Evolutionary conservation across 37 sponge, comb jelly and placozoan genomes (phyloP), one percentile per base, ranked within the genome.

Genomic region (Bolinopsis microptera): DNA sequence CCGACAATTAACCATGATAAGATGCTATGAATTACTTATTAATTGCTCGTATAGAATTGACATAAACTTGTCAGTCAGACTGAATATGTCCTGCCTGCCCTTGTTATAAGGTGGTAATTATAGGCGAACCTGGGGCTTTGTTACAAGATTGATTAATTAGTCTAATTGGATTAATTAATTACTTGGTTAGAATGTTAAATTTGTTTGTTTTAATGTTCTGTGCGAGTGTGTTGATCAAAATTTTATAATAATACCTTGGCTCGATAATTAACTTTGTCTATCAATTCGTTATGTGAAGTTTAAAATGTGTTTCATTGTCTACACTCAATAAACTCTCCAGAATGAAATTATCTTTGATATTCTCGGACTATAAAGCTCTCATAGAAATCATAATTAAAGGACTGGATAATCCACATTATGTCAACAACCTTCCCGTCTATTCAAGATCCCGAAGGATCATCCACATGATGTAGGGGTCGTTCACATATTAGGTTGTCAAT

Each of bases 271-370:
- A 41, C 61, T 86, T 39, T 86, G 90, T 86, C 90, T 86, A 86
- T 41, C 30, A 41, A 86, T 86, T 86, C 90, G 90, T 86, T 86
- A 86, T 86, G 90, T 86, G 90, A 86, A 86, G 90, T 86, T 86
- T 86, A 40, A 8, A 86, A 24, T 77, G 61, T 48, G 61, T 48
- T 48, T 48, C 13, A 48, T 48, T 48, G 61, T 18, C 61, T 48
- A 48, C n/a, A n/a, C n/a, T n/a, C n/a, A n/a, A n/a, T n/a, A n/a
- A n/a, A n/a, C n/a, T n/a, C n/a, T n/a, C n/a, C n/a, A n/a, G n/a
- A n/a, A n/a, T n/a, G n/a, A n/a, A n/a, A n/a, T n/a, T n/a, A n/a
- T n/a, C n/a, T n/a, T n/a, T n/a, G n/a, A n/a, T n/a, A n/a, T n/a
- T n/a, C n/a, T n/a, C n/a, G n/a, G n/a, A n/a, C n/a, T n/a, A n/a